Evolutionary conservation across 2,113 vertebrate species (phyloP), one percentile per base, ranked within the genome.

Genomic region (Anoplopoma fimbria): DNA sequence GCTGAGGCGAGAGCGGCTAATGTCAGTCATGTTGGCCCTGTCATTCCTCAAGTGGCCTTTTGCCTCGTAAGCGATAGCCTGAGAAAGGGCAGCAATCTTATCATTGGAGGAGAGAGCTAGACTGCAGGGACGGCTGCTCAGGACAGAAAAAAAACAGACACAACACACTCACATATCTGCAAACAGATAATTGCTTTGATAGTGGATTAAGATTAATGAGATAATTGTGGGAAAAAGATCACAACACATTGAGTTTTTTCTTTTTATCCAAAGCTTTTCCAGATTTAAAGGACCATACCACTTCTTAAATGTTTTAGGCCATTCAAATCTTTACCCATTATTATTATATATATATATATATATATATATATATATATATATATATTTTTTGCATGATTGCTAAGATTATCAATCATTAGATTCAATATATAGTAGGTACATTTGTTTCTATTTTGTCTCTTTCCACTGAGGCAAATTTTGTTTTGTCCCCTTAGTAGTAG

Each of bases 1-100:
- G 77, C 67, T 38, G 67, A 78, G 83, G 53, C 36, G 51, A 65
- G 61, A 74, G 77, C 76, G 2, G 83, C 74, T 86, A 80, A 87
- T 87, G 89, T 90, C 92, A 84, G 86, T 88, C 89, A 81, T 89
- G 81, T 86, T 27, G 80, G 73, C 81, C 88, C 86, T 83, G 92
- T 92, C 92, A 91, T 92, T 92, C 89, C 84, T 91, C 85, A 85
- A 93, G 91, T 89, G 91, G 86, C 89, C 91, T 88, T 91, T 88
- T 91, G 90, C 87, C 87, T 90, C 51, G 45, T 69, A 29, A 93
- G 88, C 65, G 89, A 94, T 90, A 90, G 89, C 87, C 86, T 88
- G 90, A 88, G 89, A 93, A 89, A 88, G 80, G 86, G 79, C 88
- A 90, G 81, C 77, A 87, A 84, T 89, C 91, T 93, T 93, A 92